Evolutionary conservation across 2,797 vertebrate species (phyloP).

Genomic region (Micropoecilia bifurca): DNA sequence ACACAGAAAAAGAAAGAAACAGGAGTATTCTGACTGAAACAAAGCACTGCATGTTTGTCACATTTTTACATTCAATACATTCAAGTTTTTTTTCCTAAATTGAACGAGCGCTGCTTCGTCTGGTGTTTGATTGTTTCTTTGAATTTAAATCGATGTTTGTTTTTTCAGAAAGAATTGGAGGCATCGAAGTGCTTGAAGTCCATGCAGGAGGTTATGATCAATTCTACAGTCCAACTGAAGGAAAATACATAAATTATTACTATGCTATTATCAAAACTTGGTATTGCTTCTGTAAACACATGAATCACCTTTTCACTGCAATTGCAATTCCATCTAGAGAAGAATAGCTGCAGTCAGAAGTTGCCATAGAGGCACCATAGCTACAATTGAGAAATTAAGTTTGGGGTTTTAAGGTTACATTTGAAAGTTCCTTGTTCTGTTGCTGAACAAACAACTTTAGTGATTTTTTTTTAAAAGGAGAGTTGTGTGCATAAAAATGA

Average conservation of each 20-base stretch:
- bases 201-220: slow-evolving; percentile 26
- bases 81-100: neutral
- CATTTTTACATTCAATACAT: neutral
- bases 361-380: neutral
- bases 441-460: no score
- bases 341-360: neutral
- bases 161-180: slow-evolving; percentile 73
- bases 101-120: no score
- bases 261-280: neutral
- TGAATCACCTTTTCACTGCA: neutral
- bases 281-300: neutral
- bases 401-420: neutral
- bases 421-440: neutral
- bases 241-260: neutral
- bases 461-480: neutral
- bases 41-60: neutral
- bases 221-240: neutral
- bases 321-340: neutral
- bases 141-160: neutral
- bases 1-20: neutral
- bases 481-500: neutral
- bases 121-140: neutral
- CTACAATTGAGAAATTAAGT: neutral
- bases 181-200: slow-evolving; percentile 79
- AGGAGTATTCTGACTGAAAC: neutral